phyloP scores from a whole-genome alignment of 2,888 invertebrate genomes.

The Piscicola geometra region DNA sequence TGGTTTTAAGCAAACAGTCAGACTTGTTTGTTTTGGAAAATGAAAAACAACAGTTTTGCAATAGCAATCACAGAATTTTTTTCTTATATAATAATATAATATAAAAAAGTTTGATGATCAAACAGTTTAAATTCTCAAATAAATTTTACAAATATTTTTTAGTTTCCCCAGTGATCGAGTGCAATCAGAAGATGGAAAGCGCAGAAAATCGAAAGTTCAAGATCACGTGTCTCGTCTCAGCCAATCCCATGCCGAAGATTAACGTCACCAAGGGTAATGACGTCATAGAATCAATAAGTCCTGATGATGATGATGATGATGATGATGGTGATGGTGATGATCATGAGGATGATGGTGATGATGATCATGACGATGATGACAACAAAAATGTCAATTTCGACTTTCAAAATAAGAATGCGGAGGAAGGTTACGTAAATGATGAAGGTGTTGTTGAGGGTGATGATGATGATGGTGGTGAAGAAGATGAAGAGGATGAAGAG shows the following conservation, averaged over 20 bases:
- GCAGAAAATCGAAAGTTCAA: background rate
- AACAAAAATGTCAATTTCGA: background rate
- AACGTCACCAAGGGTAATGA: background rate
- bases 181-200: background rate
- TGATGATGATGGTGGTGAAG: background rate
- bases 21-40: no score
- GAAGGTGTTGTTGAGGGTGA: background rate
- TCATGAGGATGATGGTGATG: slow-evolving; percentile 22
- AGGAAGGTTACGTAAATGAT: background rate
- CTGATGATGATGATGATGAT: slow-evolving; percentile 17
- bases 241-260: no score
- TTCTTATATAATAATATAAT: no score
- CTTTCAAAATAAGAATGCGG: background rate
- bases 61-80: no score
- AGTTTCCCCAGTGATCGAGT: background rate
- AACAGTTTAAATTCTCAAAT: no score
- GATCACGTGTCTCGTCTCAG: background rate
- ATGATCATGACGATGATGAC: slow-evolving; percentile 21
- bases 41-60: no score
- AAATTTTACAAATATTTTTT: no score
- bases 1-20: no score
- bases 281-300: background rate
- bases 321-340: slow-evolving; percentile 23
- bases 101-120: no score
- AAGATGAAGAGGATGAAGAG: background rate